phyloP scores from a whole-genome alignment of 2,888 invertebrate species.

The Coenonympha arcania region DNA sequence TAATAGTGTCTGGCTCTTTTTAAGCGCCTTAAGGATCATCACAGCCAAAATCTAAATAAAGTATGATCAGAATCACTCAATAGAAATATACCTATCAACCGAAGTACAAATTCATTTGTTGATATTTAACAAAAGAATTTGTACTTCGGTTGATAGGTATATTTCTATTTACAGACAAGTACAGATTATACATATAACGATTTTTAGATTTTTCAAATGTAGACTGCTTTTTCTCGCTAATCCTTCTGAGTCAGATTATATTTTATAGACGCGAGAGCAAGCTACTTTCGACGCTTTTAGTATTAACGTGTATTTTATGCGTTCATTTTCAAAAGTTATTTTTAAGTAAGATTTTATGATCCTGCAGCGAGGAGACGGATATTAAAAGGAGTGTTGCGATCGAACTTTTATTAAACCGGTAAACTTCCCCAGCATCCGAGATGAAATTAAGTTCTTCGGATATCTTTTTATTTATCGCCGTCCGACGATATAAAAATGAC shows the following conservation, averaged over 20 bases:
- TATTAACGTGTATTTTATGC: constrained; percentile 5
- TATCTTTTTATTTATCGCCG: constrained; percentile 8
- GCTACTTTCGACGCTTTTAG: neutral
- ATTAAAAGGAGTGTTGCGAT: constrained; percentile 20
- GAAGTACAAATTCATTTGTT: no score
- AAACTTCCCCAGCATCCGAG: constrained; percentile 8
- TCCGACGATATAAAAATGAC: constrained; percentile 2
- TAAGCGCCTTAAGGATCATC: no score
- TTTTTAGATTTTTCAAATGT: neutral
- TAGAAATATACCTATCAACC: no score
- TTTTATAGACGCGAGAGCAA: neutral
- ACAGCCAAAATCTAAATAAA: no score
- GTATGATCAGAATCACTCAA: no score
- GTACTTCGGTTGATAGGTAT: no score
- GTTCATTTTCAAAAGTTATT: constrained; percentile 19
- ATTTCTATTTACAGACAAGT: no score
- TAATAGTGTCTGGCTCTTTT: no score
- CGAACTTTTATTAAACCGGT: constrained; percentile 15
- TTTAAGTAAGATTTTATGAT: constrained; percentile 19
- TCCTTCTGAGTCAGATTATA: neutral
- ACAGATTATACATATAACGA: no score
- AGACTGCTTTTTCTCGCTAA: neutral
- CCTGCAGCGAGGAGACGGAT: constrained; percentile 18
- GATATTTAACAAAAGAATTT: no score
- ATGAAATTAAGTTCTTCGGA: constrained; percentile 9